Base-by-base conservation (phyloP, 1,140 invertebrate species). In the Araneus ventricosus region DNA sequence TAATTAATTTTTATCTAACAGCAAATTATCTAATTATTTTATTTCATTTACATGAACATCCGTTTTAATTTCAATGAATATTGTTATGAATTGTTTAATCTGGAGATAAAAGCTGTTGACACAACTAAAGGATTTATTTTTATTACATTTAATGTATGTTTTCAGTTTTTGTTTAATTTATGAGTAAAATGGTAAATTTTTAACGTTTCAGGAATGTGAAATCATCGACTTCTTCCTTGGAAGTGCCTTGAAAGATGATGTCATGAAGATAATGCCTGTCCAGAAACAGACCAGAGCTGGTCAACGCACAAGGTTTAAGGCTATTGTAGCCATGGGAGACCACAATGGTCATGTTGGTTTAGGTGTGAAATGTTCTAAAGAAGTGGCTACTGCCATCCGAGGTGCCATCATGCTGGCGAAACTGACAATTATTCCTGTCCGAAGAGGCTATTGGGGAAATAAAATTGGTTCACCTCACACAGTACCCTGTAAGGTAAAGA, bases 231-330 rank as follows among this genome's bases (percentile, higher is more conserved):
- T 98, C 95, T 99, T 99, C 96, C 97, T 99, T 95, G 98, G 98
- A 45, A 96, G 97, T 0, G 95, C 97, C 10, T 96, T 99, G 22
- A 99, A 99, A 95, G 99, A 99, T 96, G 99, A 99, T 95, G 99
- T 98, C 30, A 96, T 99, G 59, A 99, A 99, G 96, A 99, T 99
- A 95, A 99, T 99, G 98, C 99, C 99, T 94, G 99, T 99, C 8
- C 99, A 99, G 96, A 99, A 99, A 96, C 99, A 99, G 96, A 99
- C 99, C 4, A 97, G 99, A 96, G 99, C 99, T 94, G 99, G 99
- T 97, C 99, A 99, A 96, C 97, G 99, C 95, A 99, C 99, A 10
- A 97, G 99, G 95, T 99, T 99, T 96, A 99, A 99, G 96, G 97
- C 97, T 84, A 96, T 97, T 95, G 97, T 98, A 93, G 99, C 99